Evolutionary conservation across 2,113 vertebrate genomes (phyloP), one percentile per base, ranked within the genome.

Genomic region (Acanthochromis polyacanthus): DNA sequence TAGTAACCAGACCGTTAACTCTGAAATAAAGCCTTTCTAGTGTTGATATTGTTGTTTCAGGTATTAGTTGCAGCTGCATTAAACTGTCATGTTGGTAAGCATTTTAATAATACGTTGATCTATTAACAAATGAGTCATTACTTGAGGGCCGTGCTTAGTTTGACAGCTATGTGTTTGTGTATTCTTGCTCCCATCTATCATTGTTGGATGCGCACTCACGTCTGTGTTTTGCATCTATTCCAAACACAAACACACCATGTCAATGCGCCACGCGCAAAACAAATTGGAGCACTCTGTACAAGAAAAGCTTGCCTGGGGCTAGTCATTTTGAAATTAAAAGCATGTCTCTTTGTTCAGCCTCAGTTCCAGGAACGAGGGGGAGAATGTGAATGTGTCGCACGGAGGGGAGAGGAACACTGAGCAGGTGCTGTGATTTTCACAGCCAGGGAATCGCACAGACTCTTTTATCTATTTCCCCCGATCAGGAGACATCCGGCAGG

Each of bases 281-380:
- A 90, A 89, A 90, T 88, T 82, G 80, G 71, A 89, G 85, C 80
- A 17, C 75, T 74, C 79, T 62, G 75, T 75, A 78, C 83, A 87
- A 86, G 80, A 83, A 76, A 75, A 80, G 85, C 87, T 80, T 38
- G 87, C 91, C 88, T 32, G 71, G 43, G 84, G 91, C 86, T 50
- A 89, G 82, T 84, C 84, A 85, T 91, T 91, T 90, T 87, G 81
- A 89, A 88, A 91, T 89, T 88, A 86, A 88, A 88, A 90, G 82
- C 88, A 81, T 88, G 89, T 85, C 85, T 86, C 72, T 89, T 90
- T 91, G 89, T 92, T 89, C 76, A 71, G 78, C 64, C 73, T 67
- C 64, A 16, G 81, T 76, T 84, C 82, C 71, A 80, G 74, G 79
- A 92, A 83, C 5, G 58, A 79, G 28, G 80, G 58, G 71, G 81